These are phyloP conservation scores for Platysteira castanea DNA, from an alignment of 2,113 vertebrate genomes.

Conservation along the genomic window DNA sequence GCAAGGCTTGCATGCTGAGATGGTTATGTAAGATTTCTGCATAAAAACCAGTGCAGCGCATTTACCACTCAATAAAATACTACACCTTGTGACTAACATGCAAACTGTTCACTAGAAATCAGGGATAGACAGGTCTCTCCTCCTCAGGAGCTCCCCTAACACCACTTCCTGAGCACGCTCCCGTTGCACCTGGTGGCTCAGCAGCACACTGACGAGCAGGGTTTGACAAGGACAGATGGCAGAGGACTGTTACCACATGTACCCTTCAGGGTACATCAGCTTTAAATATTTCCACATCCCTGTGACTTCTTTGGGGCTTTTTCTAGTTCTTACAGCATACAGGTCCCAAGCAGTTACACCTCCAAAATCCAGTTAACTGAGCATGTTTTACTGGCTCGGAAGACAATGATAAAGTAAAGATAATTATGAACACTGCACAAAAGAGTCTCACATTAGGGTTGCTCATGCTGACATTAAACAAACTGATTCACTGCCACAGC, in stretches of 20 bases:
- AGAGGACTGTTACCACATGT: not conserved
- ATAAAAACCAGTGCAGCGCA: not conserved
- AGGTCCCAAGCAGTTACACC: not conserved
- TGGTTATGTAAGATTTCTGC: not conserved
- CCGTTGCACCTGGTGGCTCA: not conserved
- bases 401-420: not conserved
- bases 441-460: not conserved
- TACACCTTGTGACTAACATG: not conserved
- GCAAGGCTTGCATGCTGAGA: not conserved
- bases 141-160: not conserved
- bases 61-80: not conserved
- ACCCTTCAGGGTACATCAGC: not conserved
- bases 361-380: not conserved
- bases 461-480: not conserved
- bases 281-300: not conserved
- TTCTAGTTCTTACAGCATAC: not conserved
- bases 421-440: not conserved
- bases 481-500: not conserved
- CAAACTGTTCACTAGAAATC: not conserved
- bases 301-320: not conserved
- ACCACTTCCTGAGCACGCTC: not conserved
- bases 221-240: not conserved
- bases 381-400: not conserved
- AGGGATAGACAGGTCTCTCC: not conserved
- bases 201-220: not conserved